A percentile compares a stretch with the other conserved stretches of the same genome.
phyloP scores from a whole-genome alignment of 2,888 invertebrate genomes.

The Drosophila pseudotakahashii region DNA sequence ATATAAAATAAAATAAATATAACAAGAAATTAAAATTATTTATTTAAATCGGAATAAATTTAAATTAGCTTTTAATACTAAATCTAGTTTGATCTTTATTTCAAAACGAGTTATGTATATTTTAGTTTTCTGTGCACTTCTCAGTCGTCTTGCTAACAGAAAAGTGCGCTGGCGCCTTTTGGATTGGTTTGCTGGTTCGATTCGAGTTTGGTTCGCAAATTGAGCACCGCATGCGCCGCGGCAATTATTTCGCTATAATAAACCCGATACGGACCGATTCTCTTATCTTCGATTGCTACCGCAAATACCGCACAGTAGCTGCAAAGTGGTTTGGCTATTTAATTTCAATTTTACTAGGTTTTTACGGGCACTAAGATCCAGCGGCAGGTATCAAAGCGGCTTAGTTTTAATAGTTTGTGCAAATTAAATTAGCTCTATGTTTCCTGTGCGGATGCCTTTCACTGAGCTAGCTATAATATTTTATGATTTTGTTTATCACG shows the following conservation, averaged over 20 bases:
- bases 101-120: no score
- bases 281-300: constrained; percentile 45
- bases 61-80: no score
- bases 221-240: constrained; percentile 63
- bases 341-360: constrained; percentile 40
- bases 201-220: constrained; percentile 51
- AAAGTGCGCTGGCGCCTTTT: constrained; percentile 32
- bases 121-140: not conserved
- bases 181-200: constrained; percentile 5
- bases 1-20: no score
- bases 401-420: constrained; percentile 30
- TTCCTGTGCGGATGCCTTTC: constrained; percentile 7
- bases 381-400: constrained; percentile 7
- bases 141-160: not conserved
- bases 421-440: constrained; percentile 17
- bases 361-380: constrained; percentile 2
- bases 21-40: no score
- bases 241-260: constrained; percentile 66
- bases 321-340: constrained; percentile 29
- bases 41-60: no score
- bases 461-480: constrained; percentile 2
- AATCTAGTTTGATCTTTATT: no score
- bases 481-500: not conserved
- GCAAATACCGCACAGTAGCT: constrained; percentile 57
- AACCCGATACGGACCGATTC: constrained; percentile 50